Percentiles rank a stretch among this genome's conserved stretches.
Conservation (phyloP, 2,888 invertebrate species). For the Ophioninae sp. region DNA sequence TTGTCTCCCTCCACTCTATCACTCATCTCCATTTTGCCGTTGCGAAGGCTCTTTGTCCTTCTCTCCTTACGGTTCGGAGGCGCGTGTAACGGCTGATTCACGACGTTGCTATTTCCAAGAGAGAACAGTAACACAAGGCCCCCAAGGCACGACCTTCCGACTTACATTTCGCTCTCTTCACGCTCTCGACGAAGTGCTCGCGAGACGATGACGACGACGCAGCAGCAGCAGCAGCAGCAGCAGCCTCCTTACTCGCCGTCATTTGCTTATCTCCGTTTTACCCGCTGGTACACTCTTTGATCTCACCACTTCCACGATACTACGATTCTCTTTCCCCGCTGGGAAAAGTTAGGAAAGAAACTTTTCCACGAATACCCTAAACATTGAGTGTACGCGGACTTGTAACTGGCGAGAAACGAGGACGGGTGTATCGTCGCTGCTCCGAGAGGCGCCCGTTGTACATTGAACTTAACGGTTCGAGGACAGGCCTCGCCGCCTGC, state of each 20-base stretch:
- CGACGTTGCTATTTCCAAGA: conserved; percentile 57
- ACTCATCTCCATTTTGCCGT: conserved; percentile 23
- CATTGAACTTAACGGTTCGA: conserved; percentile 78
- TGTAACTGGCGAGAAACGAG: conserved; percentile 24
- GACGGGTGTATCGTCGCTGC: conserved; percentile 2
- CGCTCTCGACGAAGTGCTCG: not conserved
- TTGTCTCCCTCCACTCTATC: conserved; percentile 4
- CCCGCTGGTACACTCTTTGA: conserved; percentile 13
- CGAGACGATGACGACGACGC: conserved; percentile 7
- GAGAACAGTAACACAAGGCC: conserved; percentile 47
- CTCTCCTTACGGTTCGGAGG: conserved; percentile 21
- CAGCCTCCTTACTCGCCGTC: not conserved
- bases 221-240: conserved; percentile 18
- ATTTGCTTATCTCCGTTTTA: conserved; percentile 33
- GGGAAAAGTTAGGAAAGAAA: conserved; percentile 19
- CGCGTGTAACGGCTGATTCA: conserved; percentile 60
- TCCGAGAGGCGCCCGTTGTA: conserved; percentile 66
- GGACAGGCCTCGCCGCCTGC: conserved; percentile 75
- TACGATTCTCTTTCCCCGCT: not conserved
- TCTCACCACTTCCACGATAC: conserved; percentile 18
- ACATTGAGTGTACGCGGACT: conserved; percentile 48
- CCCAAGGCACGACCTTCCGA: conserved; percentile 61
- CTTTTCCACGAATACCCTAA: conserved; percentile 56
- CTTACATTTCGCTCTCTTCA: conserved; percentile 48
- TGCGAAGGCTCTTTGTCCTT: conserved; percentile 36